Conservation (phyloP, 2,113 vertebrate genomes). For the Urocolius indicus region DNA sequence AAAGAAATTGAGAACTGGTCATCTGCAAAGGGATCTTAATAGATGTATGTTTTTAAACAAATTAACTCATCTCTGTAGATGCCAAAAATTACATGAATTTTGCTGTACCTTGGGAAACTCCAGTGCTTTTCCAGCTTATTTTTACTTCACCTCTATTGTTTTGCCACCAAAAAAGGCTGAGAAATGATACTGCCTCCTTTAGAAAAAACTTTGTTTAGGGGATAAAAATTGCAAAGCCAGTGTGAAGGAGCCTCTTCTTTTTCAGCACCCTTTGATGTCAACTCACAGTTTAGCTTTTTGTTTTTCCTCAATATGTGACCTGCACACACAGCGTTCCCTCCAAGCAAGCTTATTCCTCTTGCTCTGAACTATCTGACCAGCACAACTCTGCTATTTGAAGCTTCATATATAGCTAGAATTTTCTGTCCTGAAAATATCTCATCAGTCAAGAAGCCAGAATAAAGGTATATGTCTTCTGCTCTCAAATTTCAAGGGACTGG, state of each 20-base stretch:
- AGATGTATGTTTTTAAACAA: background rate
- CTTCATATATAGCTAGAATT: background rate
- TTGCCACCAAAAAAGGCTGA: background rate
- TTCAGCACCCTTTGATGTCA: background rate
- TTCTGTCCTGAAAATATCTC: constrained; percentile 10
- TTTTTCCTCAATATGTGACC: background rate
- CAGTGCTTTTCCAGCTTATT: background rate
- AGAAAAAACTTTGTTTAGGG: background rate
- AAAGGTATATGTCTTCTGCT: background rate
- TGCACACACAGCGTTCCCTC: background rate
- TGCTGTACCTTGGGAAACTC: background rate
- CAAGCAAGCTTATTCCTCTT: background rate
- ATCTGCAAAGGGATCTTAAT: background rate
- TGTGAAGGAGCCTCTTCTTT: background rate
- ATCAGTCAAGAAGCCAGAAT: background rate
- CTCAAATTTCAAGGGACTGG: background rate
- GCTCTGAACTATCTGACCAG: background rate
- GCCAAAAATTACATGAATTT: background rate
- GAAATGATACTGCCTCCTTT: background rate
- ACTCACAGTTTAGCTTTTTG: constrained; percentile 5
- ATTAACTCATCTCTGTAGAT: background rate
- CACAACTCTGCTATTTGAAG: background rate
- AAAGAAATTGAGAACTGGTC: background rate
- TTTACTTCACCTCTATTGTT: background rate
- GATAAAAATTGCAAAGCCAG: constrained; percentile 8